phyloP scores from a whole-genome alignment of 2,113 vertebrate genomes.

The Turdus rufiventris region DNA sequence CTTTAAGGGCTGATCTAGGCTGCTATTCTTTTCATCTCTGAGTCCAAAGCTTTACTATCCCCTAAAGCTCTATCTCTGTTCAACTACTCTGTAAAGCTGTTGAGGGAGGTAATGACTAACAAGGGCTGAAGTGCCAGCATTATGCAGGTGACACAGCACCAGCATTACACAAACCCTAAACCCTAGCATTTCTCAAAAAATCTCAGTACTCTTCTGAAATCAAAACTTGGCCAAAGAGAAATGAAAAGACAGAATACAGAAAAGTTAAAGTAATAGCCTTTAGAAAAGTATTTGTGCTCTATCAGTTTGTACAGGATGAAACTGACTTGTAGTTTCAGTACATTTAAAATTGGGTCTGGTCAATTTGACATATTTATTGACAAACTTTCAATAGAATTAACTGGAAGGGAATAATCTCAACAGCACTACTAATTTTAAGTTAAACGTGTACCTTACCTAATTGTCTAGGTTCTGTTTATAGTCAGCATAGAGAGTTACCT shows the following conservation, averaged over 20 bases:
- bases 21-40: neutral
- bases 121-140: neutral
- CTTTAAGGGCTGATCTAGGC: neutral
- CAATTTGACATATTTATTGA: neutral
- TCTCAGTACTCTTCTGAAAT: neutral
- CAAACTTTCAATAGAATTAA: neutral
- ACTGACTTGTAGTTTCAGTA: neutral
- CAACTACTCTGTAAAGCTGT: neutral
- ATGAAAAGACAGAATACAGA: neutral
- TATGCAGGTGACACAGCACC: neutral
- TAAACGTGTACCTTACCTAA: neutral
- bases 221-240: neutral
- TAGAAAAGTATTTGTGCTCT: neutral
- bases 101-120: neutral
- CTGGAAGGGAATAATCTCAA: neutral
- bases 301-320: neutral
- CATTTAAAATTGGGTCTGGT: neutral
- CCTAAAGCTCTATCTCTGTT: neutral
- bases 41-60: neutral
- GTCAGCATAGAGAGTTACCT: accelerated
- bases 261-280: neutral
- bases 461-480: neutral
- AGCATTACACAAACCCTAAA: neutral
- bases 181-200: neutral
- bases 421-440: neutral